phyloP scores from a whole-genome alignment of 2,113 vertebrate species.

The Eretmochelys imbricata region DNA sequence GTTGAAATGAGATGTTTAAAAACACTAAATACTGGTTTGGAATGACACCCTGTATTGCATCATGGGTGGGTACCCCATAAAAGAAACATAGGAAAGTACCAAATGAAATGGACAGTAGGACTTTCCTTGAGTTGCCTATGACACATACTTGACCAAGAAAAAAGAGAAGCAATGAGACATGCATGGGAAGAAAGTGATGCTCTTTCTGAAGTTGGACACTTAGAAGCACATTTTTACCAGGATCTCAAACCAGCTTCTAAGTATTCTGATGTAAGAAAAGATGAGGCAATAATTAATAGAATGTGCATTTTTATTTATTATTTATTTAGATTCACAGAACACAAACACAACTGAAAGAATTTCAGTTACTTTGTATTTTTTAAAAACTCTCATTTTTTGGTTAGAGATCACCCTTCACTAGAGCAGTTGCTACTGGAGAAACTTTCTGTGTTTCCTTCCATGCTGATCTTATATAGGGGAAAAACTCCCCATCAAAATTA shows the following conservation, averaged over 20 bases:
- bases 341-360: constrained; percentile 28
- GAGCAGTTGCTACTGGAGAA: constrained; percentile 52
- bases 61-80: not conserved
- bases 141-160: not conserved
- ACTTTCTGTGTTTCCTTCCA: constrained; percentile 61
- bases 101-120: not conserved
- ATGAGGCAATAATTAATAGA: not conserved
- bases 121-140: not conserved
- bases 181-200: not conserved
- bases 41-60: constrained; percentile 11
- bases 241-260: constrained; percentile 1
- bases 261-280: constrained; percentile 19
- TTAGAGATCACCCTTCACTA: constrained; percentile 44
- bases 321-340: constrained; percentile 12
- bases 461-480: constrained; percentile 40
- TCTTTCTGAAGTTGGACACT: not conserved
- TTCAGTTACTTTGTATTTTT: not conserved
- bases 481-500: constrained; percentile 59
- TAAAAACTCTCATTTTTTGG: not conserved
- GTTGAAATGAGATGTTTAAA: not conserved
- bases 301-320: not conserved
- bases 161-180: not conserved
- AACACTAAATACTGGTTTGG: not conserved
- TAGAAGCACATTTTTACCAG: not conserved
- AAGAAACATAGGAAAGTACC: not conserved